phyloP scores from a whole-genome alignment of 2,888 invertebrate species.

The Chorisops tibialis region DNA sequence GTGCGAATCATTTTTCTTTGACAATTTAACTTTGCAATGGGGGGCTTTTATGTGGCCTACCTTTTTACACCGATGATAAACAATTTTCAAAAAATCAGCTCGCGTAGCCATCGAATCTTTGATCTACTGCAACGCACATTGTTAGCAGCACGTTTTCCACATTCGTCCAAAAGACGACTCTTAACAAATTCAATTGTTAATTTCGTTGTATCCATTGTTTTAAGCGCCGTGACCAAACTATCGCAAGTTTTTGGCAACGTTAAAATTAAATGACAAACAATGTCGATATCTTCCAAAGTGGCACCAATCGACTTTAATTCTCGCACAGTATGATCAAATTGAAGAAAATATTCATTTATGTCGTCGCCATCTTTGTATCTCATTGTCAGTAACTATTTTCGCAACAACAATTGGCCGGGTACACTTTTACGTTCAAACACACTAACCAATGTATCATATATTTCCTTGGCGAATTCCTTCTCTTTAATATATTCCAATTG shows the following conservation, averaged over 20 bases:
- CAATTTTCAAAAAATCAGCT: not conserved
- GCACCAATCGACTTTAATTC: conserved; percentile 7
- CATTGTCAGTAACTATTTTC: conserved; percentile 4
- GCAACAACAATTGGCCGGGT: conserved; percentile 13
- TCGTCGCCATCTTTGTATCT: conserved; percentile 2
- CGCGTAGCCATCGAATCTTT: not conserved
- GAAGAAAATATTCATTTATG: no score
- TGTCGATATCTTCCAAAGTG: conserved; percentile 1
- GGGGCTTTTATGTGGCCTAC: not conserved
- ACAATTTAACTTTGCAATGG: conserved; percentile 1
- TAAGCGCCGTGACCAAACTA: not conserved
- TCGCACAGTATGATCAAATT: no score
- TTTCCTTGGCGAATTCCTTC: no score
- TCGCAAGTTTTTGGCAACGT: not conserved
- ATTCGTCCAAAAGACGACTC: no score
- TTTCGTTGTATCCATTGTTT: not conserved
- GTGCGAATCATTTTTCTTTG: no score
- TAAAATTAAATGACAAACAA: no score
- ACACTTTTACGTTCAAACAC: conserved; percentile 35
- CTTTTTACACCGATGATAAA: no score
- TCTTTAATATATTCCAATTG: conserved; percentile 38
- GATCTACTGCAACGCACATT: no score
- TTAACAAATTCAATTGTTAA: no score
- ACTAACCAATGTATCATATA: no score
- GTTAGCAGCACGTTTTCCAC: no score